Conservation (phyloP, 2,797 vertebrate species). For the Carapus acus region DNA sequence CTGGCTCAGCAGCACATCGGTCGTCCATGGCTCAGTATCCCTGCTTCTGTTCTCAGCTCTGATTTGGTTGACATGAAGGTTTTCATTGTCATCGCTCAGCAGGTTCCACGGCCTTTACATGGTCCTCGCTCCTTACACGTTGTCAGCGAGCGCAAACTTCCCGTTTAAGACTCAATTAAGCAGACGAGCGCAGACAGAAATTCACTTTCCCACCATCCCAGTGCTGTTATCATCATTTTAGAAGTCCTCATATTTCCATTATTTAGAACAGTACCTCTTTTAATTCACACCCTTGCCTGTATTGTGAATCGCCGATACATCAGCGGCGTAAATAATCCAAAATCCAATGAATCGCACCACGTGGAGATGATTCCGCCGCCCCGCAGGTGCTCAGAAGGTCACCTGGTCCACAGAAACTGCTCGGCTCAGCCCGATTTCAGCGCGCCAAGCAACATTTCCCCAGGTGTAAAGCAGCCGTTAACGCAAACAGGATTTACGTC, state of each 20-base stretch:
- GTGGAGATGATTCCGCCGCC: conserved; percentile 46
- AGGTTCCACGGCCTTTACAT: too few species aligned
- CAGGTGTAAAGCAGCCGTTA: conserved; percentile 42
- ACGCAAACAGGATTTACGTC: conserved; percentile 41
- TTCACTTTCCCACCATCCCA: too few species aligned
- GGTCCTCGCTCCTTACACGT: too few species aligned
- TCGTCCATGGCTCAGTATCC: too few species aligned
- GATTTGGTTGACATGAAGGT: too few species aligned
- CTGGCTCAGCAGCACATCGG: too few species aligned
- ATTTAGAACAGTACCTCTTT: conserved; percentile 24
- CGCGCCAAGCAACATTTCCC: conserved; percentile 51
- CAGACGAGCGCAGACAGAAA: conserved; percentile 13
- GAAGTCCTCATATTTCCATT: not conserved
- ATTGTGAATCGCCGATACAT: conserved; percentile 39
- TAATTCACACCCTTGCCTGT: conserved; percentile 40
- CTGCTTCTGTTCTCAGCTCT: too few species aligned
- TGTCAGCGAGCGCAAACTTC: conserved; percentile 4
- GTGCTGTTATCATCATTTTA: not conserved
- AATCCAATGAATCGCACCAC: conserved; percentile 55
- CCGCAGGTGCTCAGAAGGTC: conserved; percentile 42
- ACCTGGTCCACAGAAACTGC: conserved; percentile 39
- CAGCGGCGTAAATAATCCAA: conserved; percentile 48
- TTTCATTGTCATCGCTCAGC: too few species aligned
- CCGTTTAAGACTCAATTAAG: not conserved
- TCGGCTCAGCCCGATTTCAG: conserved; percentile 47